Conservation (phyloP, 1,140 invertebrate genomes). For the Camponotus vicinus region DNA sequence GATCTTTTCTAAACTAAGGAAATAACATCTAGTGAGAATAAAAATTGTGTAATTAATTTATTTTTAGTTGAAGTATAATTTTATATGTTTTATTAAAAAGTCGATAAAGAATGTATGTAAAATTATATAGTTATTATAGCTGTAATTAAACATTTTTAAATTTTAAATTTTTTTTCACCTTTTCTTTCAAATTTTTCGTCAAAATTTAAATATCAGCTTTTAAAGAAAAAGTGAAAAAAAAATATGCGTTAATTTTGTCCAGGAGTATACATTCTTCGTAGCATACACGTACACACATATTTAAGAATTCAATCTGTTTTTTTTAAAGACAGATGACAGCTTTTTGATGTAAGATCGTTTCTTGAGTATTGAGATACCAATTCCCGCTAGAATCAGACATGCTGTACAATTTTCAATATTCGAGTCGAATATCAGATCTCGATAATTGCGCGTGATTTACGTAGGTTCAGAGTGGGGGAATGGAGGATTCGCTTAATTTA, state of each 20-base stretch:
- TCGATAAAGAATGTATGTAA: neutral
- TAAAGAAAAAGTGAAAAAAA: too few species aligned
- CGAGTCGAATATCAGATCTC: neutral
- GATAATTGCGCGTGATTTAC: neutral
- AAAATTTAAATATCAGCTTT: too few species aligned
- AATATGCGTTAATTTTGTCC: too few species aligned
- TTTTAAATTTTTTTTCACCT: too few species aligned
- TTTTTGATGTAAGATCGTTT: neutral
- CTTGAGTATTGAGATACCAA: neutral
- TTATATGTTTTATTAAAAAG: neutral
- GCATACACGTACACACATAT: neutral
- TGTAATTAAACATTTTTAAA: neutral
- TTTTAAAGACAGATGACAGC: neutral
- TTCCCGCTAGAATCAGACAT: neutral
- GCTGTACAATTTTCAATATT: neutral
- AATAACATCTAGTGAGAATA: too few species aligned
- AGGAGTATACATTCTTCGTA: neutral
- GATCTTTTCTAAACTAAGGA: neutral
- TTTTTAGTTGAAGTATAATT: neutral
- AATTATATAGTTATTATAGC: neutral
- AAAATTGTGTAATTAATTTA: too few species aligned
- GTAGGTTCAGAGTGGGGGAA: neutral
- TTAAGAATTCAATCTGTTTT: neutral
- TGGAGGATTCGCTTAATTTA: slow-evolving; percentile 17
- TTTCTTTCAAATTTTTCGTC: too few species aligned